Base-by-base conservation (phyloP, 92 coral and sea anemone genomes). In the Porites cylindrica region DNA sequence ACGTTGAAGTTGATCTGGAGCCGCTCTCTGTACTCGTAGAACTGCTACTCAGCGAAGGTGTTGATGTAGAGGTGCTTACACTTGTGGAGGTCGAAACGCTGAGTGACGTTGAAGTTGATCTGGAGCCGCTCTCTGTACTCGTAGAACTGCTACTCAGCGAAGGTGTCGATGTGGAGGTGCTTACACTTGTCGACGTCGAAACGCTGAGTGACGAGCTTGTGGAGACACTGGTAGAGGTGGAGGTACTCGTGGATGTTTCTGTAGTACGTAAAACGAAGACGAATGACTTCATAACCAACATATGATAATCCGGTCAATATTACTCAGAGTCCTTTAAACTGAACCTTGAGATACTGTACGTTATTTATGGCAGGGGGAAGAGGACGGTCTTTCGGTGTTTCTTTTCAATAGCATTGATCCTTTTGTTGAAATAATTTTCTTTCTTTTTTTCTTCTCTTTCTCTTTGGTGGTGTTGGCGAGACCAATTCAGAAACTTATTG, bases 201-300 rank as follows among this genome's bases (percentile, higher is more conserved):
- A 23, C 12, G 18, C 82, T 79, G 72, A 19, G 13, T 51, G 72
- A 59, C 19, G 72, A 20, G n/a, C 83, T 78, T 8, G 82, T 26
- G 56, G 16, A 62, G 43, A 64, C 2, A 26, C 72, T 26, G 17
- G 32, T 8, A 16, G 47, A 23, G 10, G 72, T 56, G 13, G 47
- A 67, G 4, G 29, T 78, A 32, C 71, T 79, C 4, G 83, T 32
- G 6, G 32, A 13, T 50, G 18, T 58, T 60, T 58, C 80, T 76
- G 80, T 20, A 38, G 32, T 16, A 59, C n/a, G 17, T 2, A 24
- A 76, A 26, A 58, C 16, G 10, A 16, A 6, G 26, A 26, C 8
- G 14, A 29, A n/a, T 23, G 11, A 72, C 58, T 58, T 47, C 12
- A 10, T 24, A 1, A 1, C n/a, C 8, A 18, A 1, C 11, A 8